phyloP scores from a whole-genome alignment of 2,888 invertebrate species.

The Eugnorisma glareosa region DNA sequence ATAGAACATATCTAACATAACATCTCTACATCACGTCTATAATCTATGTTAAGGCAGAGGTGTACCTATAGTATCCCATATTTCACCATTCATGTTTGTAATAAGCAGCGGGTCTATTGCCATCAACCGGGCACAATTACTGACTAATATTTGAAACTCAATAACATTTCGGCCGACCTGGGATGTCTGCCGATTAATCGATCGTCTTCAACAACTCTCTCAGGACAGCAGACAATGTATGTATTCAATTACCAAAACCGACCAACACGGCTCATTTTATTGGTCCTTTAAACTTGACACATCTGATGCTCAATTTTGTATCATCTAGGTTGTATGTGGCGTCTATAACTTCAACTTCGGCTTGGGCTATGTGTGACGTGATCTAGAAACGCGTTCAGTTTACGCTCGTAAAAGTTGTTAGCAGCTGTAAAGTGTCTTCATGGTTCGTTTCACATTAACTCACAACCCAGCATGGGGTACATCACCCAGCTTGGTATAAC shows the following conservation, averaged over 20 bases:
- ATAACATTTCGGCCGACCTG: background rate
- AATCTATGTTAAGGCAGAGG: too few species aligned
- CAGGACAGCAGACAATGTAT: background rate
- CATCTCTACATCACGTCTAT: background rate
- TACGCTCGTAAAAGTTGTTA: constrained; percentile 54
- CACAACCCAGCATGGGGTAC: background rate
- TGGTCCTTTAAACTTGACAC: constrained; percentile 12
- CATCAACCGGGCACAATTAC: background rate
- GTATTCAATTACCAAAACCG: background rate
- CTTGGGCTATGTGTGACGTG: constrained; percentile 17
- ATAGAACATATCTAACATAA: background rate
- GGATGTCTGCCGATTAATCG: background rate
- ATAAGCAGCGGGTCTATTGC: background rate
- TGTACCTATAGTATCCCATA: too few species aligned
- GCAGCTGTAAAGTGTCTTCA: constrained; percentile 36
- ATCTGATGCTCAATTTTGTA: constrained; percentile 36
- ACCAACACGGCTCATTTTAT: constrained; percentile 11
- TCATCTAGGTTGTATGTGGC: constrained; percentile 20
- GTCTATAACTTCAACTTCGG: constrained; percentile 31
- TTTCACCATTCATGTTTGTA: background rate
- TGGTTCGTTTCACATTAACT: constrained; percentile 8
- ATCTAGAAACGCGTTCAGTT: constrained; percentile 50
- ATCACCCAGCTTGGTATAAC: background rate
- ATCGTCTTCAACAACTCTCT: background rate
- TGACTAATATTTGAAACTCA: background rate